Percentiles rank a stretch among this genome's conserved stretches.
Evolutionary conservation across 1,140 invertebrate species (phyloP).

Genomic region (Tyrophagus putrescentiae): DNA sequence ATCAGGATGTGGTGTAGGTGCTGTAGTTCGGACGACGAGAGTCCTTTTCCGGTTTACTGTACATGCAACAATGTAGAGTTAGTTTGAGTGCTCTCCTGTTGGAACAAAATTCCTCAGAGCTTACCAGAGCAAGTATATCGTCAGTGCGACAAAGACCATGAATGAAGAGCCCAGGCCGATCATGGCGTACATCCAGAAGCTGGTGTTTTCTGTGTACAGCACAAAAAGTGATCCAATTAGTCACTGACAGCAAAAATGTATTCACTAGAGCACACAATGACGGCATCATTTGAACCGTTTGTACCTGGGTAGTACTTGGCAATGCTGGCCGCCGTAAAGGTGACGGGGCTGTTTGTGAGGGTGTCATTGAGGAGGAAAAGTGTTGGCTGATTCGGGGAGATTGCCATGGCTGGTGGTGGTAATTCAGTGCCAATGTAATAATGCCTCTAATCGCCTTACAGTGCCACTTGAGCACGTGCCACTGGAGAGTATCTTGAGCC

Average conservation of each 20-base stretch:
- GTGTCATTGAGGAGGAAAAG: too few species aligned
- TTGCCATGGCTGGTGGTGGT: too few species aligned
- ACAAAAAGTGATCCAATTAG: background rate
- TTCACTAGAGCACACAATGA: background rate
- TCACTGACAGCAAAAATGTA: background rate
- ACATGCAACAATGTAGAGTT: background rate
- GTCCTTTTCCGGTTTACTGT: background rate
- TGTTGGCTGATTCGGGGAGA: too few species aligned
- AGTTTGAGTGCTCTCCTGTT: background rate
- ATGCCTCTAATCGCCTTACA: too few species aligned
- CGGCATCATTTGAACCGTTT: background rate
- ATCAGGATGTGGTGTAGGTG: too few species aligned
- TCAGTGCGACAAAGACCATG: conserved; percentile 41
- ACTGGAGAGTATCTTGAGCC: too few species aligned
- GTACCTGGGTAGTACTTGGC: conserved; percentile 12
- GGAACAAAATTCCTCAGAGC: conserved; percentile 25
- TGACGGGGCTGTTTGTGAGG: too few species aligned
- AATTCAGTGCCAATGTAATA: too few species aligned
- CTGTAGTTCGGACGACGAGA: too few species aligned
- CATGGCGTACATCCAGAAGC: conserved; percentile 45
- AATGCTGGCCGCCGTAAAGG: background rate
- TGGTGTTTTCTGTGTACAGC: conserved; percentile 25
- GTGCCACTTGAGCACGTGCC: too few species aligned
- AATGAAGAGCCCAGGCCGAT: conserved; percentile 42
- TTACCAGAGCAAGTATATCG: conserved; percentile 44